Conservation (phyloP, 1,140 invertebrate genomes). For the Pemphigus obesinymphae region DNA sequence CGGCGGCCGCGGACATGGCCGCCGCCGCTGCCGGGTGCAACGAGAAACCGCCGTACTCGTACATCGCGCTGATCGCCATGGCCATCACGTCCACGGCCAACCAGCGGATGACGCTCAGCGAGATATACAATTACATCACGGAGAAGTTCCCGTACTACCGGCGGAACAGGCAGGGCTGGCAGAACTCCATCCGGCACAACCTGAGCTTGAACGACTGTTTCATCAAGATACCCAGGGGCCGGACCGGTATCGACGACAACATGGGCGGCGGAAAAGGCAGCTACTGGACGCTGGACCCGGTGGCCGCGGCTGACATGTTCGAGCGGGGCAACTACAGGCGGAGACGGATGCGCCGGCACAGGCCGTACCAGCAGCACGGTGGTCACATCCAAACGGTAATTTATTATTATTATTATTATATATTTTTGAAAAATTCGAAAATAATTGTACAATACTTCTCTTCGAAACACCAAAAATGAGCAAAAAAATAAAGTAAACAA, state of each 20-base stretch:
- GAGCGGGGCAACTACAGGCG: constrained; percentile 70
- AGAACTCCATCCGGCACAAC: constrained; percentile 95
- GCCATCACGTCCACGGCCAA: constrained; percentile 90
- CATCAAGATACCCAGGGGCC: constrained; percentile 82
- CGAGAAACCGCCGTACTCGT: constrained; percentile 96
- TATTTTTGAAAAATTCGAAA: no score
- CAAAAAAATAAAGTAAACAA: no score
- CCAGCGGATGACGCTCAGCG: constrained; percentile 92
- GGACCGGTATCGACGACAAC: constrained; percentile 53
- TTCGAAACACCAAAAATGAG: no score
- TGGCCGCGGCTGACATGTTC: constrained; percentile 93
- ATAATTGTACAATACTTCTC: no score
- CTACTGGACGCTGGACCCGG: constrained; percentile 95
- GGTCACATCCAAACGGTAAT: not conserved
- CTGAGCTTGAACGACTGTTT: constrained; percentile 98
- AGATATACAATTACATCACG: constrained; percentile 96
- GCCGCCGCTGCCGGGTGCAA: not conserved
- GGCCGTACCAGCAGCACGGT: constrained; percentile 26
- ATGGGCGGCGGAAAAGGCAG: constrained; percentile 95
- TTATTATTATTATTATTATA: no score
- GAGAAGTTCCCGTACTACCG: constrained; percentile 95
- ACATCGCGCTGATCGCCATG: constrained; percentile 98
- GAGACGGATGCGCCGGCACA: constrained; percentile 44
- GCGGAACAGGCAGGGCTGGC: constrained; percentile 95
- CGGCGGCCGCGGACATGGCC: not conserved